Conservation (phyloP, 2,888 invertebrate genomes). For the Heliconius ethilla region DNA sequence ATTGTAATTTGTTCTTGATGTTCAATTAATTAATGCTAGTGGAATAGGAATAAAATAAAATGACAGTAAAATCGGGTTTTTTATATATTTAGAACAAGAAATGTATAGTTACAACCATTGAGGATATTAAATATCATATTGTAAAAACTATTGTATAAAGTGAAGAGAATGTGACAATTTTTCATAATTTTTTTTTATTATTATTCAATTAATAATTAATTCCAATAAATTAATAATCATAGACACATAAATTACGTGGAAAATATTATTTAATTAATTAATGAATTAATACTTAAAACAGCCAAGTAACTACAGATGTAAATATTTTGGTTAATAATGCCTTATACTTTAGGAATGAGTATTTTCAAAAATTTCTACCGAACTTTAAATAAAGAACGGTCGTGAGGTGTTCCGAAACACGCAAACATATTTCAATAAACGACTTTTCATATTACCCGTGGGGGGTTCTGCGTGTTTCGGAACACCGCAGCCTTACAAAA, state of each 20-base stretch:
- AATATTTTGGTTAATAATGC: conserved; percentile 78
- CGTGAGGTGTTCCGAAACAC: conserved; percentile 63
- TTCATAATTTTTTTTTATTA: conserved; percentile 69
- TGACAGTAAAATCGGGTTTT: conserved; percentile 63
- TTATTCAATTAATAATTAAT: conserved; percentile 75
- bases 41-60: conserved; percentile 53
- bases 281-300: conserved; percentile 71
- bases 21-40: conserved; percentile 8
- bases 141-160: conserved; percentile 83
- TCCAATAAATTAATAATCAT: conserved; percentile 81
- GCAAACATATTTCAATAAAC: conserved; percentile 33
- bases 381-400: conserved; percentile 63
- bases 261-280: conserved; percentile 77
- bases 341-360: conserved; percentile 77
- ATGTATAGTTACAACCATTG: conserved; percentile 84
- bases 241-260: conserved; percentile 82
- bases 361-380: conserved; percentile 73
- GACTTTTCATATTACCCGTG: conserved; percentile 30
- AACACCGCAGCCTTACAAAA: conserved; percentile 70
- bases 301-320: conserved; percentile 80
- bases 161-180: conserved; percentile 81
- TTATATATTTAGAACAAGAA: conserved; percentile 84
- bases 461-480: conserved; percentile 53
- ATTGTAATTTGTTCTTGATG: not conserved
- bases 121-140: conserved; percentile 83